Conservation (phyloP, 2,113 vertebrate genomes). For the Paracanthobrama guichenoti region DNA sequence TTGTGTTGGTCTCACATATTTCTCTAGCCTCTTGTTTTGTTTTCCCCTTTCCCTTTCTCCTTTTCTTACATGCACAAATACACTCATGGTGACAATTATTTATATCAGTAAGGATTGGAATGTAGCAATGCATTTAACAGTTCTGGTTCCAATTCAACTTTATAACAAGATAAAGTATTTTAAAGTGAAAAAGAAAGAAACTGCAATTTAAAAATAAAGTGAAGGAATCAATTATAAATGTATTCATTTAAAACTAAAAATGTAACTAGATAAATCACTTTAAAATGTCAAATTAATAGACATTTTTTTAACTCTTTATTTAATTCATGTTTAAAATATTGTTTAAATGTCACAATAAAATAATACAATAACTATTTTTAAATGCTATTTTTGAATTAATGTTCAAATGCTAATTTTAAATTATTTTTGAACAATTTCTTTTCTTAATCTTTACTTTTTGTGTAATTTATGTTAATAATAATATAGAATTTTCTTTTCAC, state of each 20-base stretch:
- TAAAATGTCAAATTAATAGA: background rate
- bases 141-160: background rate
- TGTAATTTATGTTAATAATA: too few species aligned
- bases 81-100: conserved; percentile 1
- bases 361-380: too few species aligned
- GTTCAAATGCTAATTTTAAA: too few species aligned
- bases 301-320: background rate
- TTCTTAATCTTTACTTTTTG: background rate
- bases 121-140: background rate
- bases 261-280: background rate
- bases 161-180: background rate
- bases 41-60: background rate
- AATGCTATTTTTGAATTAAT: too few species aligned
- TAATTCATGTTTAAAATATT: background rate
- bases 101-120: background rate
- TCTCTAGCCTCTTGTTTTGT: background rate
- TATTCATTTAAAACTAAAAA: background rate
- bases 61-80: conserved; percentile 30
- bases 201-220: background rate
- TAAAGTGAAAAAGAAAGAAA: too few species aligned
- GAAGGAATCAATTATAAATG: background rate
- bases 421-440: background rate
- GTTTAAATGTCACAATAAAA: background rate
- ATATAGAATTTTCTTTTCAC: too few species aligned
- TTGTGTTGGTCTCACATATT: background rate